Evolutionary conservation across 2,797 vertebrate genomes (phyloP).

Genomic region (Gymnothorax reevesii): DNA sequence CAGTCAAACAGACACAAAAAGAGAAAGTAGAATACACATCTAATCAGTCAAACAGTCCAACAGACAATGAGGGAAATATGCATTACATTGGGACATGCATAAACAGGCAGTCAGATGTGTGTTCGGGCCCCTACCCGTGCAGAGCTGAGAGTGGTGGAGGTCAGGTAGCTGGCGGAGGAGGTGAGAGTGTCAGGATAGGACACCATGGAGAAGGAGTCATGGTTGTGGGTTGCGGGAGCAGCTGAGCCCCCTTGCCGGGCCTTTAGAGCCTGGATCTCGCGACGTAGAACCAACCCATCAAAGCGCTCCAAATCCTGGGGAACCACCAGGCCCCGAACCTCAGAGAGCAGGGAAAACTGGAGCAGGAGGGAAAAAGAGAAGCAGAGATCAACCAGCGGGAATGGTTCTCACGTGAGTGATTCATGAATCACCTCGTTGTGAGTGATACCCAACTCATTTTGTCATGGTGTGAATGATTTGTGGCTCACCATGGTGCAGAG

Average conservation of each 20-base stretch:
- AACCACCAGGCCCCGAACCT: slow-evolving; percentile 84
- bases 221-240: slow-evolving; percentile 48
- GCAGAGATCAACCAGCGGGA: neutral
- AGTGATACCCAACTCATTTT: too few relatives aligned
- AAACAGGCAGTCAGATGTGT: slow-evolving; percentile 13
- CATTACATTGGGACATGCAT: too few relatives aligned
- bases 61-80: too few relatives aligned
- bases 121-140: slow-evolving; percentile 80
- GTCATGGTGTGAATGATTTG: too few relatives aligned
- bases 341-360: slow-evolving; percentile 92
- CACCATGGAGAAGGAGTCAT: slow-evolving; percentile 83
- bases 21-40: neutral
- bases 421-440: too few relatives aligned
- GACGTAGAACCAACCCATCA: slow-evolving; percentile 87
- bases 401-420: neutral
- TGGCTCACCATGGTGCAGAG: too few relatives aligned
- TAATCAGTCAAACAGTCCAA: neutral
- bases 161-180: slow-evolving; percentile 91
- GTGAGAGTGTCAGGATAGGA: slow-evolving; percentile 88
- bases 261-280: slow-evolving; percentile 93
- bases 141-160: slow-evolving; percentile 92
- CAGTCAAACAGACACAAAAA: neutral
- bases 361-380: neutral
- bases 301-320: slow-evolving; percentile 91
- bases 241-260: slow-evolving; percentile 78